These are phyloP conservation scores for Scelioninae gen. 2 DNA, from an alignment of 2,888 invertebrate species.

Conservation along the genomic window DNA sequence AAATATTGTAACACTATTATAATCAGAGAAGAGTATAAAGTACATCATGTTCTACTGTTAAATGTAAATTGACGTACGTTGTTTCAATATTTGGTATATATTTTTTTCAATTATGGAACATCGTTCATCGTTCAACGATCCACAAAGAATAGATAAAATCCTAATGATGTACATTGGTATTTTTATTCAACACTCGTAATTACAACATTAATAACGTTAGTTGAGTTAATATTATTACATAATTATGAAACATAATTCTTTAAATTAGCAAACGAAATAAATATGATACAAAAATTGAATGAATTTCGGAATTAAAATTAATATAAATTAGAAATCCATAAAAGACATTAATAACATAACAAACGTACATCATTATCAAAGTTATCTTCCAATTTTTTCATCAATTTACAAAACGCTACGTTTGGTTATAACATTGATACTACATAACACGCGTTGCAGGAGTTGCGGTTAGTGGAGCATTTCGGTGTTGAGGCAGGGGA, in stretches of 20 bases:
- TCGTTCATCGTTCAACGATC: no score
- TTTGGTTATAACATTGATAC: slow-evolving; percentile 52
- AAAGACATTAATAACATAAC: not conserved
- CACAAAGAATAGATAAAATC: no score
- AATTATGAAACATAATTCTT: no score
- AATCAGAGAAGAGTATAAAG: slow-evolving; percentile 1
- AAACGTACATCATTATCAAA: slow-evolving; percentile 1
- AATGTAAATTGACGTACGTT: not conserved
- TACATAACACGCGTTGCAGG: slow-evolving; percentile 57
- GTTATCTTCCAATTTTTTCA: slow-evolving; percentile 25
- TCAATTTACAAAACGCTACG: slow-evolving; percentile 28
- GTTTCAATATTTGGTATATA: no score
- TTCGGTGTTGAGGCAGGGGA: slow-evolving; percentile 68
- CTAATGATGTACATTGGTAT: no score
- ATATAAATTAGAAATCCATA: not conserved
- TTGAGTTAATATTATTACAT: not conserved
- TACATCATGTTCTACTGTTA: slow-evolving; percentile 19
- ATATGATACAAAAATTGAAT: no score
- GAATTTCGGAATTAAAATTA: no score
- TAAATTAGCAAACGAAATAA: no score
- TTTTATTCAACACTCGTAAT: no score
- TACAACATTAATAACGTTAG: no score
- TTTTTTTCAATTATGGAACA: no score
- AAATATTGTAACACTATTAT: no score
- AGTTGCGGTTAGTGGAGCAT: slow-evolving; percentile 67